phyloP scores from a whole-genome alignment of 1,140 invertebrate species.

The Drosophila subobscura region DNA sequence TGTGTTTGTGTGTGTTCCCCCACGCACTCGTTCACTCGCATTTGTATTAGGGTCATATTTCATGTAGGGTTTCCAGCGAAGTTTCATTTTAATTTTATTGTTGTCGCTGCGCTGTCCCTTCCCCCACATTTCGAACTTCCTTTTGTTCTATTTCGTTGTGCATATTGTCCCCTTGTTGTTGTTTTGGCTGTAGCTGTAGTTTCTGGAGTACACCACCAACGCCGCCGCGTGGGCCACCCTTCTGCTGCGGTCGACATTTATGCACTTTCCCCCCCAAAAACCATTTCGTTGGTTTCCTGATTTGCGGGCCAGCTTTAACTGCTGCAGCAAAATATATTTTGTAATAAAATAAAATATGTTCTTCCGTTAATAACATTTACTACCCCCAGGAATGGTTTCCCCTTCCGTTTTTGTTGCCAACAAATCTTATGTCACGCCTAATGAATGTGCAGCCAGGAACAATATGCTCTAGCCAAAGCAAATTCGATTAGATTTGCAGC shows the following conservation, averaged over 20 bases:
- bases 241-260: slow-evolving; percentile 55
- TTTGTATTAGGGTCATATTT: slow-evolving; percentile 83
- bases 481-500: slow-evolving; percentile 39
- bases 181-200: slow-evolving; percentile 1
- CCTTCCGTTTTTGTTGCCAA: slow-evolving; percentile 37
- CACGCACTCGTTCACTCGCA: slow-evolving; percentile 38
- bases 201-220: slow-evolving; percentile 45
- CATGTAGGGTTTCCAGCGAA: slow-evolving; percentile 82
- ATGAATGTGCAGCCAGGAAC: slow-evolving; percentile 29
- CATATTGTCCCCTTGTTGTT: slow-evolving; percentile 1
- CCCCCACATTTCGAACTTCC: slow-evolving; percentile 45
- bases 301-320: slow-evolving; percentile 12
- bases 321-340: slow-evolving; percentile 3
- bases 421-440: slow-evolving; percentile 58
- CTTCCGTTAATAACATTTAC: slow-evolving; percentile 12
- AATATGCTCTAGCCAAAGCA: slow-evolving; percentile 26
- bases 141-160: slow-evolving; percentile 42
- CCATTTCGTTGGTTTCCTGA: slow-evolving; percentile 57
- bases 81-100: slow-evolving; percentile 81
- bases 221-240: slow-evolving; percentile 33
- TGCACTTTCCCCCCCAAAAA: not conserved
- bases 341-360: slow-evolving; percentile 46
- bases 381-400: slow-evolving; percentile 16
- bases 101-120: slow-evolving; percentile 19
- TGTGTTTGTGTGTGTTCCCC: slow-evolving; percentile 14